Percentiles rank a stretch among this genome's conserved stretches.
These are phyloP conservation scores for Chymomyza amoena DNA, from an alignment of 2,888 invertebrate genomes.

Conservation along the genomic window DNA sequence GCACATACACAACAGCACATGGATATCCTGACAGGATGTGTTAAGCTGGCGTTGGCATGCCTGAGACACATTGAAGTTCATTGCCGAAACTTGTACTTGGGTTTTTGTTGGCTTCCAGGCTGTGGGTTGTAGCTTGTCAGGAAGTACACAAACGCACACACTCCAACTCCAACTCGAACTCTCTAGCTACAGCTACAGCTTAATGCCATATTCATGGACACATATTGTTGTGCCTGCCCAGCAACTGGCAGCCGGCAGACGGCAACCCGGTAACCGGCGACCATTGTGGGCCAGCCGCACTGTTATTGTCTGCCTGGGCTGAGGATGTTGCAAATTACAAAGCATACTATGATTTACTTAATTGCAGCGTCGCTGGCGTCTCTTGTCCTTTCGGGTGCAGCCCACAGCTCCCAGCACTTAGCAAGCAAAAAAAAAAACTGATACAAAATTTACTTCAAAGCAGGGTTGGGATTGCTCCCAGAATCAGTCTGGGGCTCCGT, in stretches of 20 bases:
- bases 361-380: conserved; percentile 42
- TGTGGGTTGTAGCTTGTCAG: background rate
- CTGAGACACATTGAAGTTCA: conserved; percentile 56
- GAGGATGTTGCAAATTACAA: conserved; percentile 59
- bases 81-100: conserved; percentile 56
- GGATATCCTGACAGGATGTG: conserved; percentile 55
- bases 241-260: background rate
- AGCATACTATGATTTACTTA: conserved; percentile 54
- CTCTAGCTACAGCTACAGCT: background rate
- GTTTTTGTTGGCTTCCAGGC: background rate
- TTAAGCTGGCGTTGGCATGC: conserved; percentile 34
- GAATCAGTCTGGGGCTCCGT: too few relatives aligned
- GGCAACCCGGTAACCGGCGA: background rate
- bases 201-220: conserved; percentile 30
- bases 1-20: background rate
- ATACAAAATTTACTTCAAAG: conserved; percentile 7
- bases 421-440: background rate
- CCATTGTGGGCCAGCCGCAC: background rate
- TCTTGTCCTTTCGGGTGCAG: too few relatives aligned
- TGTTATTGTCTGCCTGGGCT: background rate
- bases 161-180: too few relatives aligned
- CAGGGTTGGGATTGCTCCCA: too few relatives aligned
- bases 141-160: background rate
- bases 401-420: background rate
- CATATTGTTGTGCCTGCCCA: conserved; percentile 29